Percentiles rank a stretch among this genome's conserved stretches.
Evolutionary conservation across 2,113 vertebrate genomes (phyloP).

Genomic region (Eolophus roseicapilla): DNA sequence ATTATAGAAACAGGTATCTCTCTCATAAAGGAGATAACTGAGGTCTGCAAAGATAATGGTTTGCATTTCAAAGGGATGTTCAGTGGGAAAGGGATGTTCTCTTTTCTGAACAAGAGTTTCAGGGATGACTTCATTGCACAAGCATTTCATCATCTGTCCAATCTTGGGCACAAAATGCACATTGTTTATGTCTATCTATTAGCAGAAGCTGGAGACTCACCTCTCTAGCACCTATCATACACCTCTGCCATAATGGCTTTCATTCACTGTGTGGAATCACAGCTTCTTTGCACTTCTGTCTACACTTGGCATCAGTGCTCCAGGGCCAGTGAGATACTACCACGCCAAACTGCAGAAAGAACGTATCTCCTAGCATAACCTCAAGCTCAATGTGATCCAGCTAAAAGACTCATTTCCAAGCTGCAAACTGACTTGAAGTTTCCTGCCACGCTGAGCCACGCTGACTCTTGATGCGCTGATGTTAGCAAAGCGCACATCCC

Average conservation of each 20-base stretch:
- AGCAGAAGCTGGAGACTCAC: not conserved
- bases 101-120: not conserved
- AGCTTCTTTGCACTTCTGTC: not conserved
- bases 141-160: not conserved
- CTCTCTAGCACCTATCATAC: not conserved
- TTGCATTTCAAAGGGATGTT: not conserved
- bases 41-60: not conserved
- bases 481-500: not conserved
- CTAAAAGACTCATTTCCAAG: not conserved
- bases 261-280: not conserved
- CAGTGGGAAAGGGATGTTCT: not conserved
- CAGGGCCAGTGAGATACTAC: not conserved
- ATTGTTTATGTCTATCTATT: not conserved
- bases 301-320: not conserved
- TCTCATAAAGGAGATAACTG: not conserved
- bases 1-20: not conserved
- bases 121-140: not conserved
- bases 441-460: rapidly evolving
- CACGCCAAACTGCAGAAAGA: not conserved
- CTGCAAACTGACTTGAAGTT: not conserved
- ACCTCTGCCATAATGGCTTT: not conserved
- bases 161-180: not conserved
- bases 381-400: not conserved
- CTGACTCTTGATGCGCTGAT: not conserved
- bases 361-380: not conserved